Base-by-base conservation (phyloP, 2,113 vertebrate genomes). In the Trochalopteron elliotii region DNA sequence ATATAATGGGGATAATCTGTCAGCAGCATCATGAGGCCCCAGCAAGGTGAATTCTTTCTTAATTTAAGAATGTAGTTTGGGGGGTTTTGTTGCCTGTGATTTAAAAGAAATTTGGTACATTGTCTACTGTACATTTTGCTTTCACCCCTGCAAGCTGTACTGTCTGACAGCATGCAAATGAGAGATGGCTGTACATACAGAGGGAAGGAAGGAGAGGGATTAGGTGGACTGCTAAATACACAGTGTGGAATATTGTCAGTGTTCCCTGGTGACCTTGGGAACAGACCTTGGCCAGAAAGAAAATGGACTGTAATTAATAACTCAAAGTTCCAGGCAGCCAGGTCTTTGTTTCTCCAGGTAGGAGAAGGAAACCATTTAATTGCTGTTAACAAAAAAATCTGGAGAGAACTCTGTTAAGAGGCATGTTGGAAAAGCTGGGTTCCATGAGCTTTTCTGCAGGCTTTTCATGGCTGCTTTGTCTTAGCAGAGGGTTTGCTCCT, bases 1-100 rank as follows among this genome's bases (percentile, higher is more conserved):
- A 96, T 97, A 90, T 93, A 96, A 97, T 92, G 81, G 89, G 97
- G 92, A 95, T 97, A 91, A 97, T 96, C 95, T 96, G 95, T 94
- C 96, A 96, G 93, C 61, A 89, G 47, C 93, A 90, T 94, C 92
- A 61, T 76, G 84, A 94, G 70, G 85, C 92, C 93, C 69, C 65
- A 93, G 87, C 79, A 96, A 96, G 95, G 95, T 97, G 47, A 93
- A 80, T 85, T 80, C 79, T 91, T 92, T 91, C 70, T 83, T 89
- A 60, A 83, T 49, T 52, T 81, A 56, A 80, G 75, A 87, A 57
- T 42, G 12, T 49, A 52, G 45, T 89, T 89, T 74, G 35, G 70
- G 45, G 5, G 12, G 12, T 64, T 76, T 94, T 79, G 21, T 69
- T 89, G 68, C 59, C 50, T 68, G 52, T 80, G 50, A 85, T 94